phyloP scores from a whole-genome alignment of 2,888 invertebrate genomes.

The Chironomus riparius region DNA sequence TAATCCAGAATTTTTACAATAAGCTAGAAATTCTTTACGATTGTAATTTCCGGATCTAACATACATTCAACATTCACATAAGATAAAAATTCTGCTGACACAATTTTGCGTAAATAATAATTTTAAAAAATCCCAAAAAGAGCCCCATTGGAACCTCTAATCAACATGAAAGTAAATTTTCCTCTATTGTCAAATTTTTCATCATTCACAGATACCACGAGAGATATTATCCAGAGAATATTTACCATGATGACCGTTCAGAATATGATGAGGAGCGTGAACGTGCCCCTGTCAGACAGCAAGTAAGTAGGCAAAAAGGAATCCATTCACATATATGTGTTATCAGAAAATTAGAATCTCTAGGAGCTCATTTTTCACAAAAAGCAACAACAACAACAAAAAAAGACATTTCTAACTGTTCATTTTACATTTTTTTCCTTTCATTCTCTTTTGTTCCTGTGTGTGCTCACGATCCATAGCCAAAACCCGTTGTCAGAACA shows the following conservation, averaged over 20 bases:
- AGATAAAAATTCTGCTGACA: too few species aligned
- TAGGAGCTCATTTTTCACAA: conserved; percentile 7
- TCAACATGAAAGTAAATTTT: too few species aligned
- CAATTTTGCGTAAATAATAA: too few species aligned
- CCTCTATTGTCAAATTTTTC: neutral
- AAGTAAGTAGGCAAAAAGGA: conserved; percentile 32
- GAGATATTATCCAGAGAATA: conserved; percentile 71
- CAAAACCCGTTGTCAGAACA: conserved; percentile 28
- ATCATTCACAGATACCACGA: conserved; percentile 59
- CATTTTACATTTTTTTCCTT: neutral
- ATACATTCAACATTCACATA: too few species aligned
- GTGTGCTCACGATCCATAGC: neutral
- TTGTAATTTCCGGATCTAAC: too few species aligned
- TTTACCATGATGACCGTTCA: conserved; percentile 54
- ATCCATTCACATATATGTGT: neutral
- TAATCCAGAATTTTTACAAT: too few species aligned
- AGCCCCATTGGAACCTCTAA: too few species aligned
- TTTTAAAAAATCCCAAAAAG: too few species aligned
- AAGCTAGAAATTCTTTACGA: too few species aligned
- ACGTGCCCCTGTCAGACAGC: conserved; percentile 36
- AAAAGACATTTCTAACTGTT: too few species aligned
- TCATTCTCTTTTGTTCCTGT: neutral
- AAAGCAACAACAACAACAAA: neutral
- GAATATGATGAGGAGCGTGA: conserved; percentile 39
- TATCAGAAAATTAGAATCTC: conserved; percentile 24